Base-by-base conservation (phyloP, 2,797 vertebrate genomes). In the Hydrolagus colliei region DNA sequence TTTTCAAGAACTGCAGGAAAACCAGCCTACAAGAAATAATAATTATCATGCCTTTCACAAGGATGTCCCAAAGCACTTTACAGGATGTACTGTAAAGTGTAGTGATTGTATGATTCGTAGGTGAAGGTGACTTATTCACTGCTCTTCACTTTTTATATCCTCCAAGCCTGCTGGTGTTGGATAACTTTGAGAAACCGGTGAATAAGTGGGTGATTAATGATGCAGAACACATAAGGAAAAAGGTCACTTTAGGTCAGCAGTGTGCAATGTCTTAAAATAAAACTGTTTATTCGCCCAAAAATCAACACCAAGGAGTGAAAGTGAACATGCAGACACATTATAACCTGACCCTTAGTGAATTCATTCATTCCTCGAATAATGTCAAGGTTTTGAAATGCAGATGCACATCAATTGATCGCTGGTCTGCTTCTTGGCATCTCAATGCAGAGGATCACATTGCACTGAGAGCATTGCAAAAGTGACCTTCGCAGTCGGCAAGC, bases 371-470 rank as follows among this genome's bases (percentile, higher is more conserved):
- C 22, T 65, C 78, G 14, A 67, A 80, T 27, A 67, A 32, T 32
- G 65, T 32, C 6, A 14, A 65, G n/a, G 11, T 65, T 6, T 1
- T 65, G n/a, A 61, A 77, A 20, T 77, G 52, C 75, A n/a, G 18
- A n/a, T 77, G 32, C 9, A 80, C 62, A 80, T 80, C 59, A 65
- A 80, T 80, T 65, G 62, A 78, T 78, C 41, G 14, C 59, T 11
- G 9, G n/a, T 9, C 59, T 63, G 18, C 13, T 22, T 80, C 61
- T 27, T 27, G 27, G 27, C 22, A 3, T 27, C 78, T 79, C 20
- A 1, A 27, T 79, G 12, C 16, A 62, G 16, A 80, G 62, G 78
- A 9, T 80, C 22, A 13, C n/a, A 22, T 59, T 16, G 62, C 4
- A 27, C 2, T 14, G 65, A 32, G 32, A 16, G 4, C 61, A 27